Conservation (phyloP, 2,797 vertebrate species). For the Liparis tanakae region DNA sequence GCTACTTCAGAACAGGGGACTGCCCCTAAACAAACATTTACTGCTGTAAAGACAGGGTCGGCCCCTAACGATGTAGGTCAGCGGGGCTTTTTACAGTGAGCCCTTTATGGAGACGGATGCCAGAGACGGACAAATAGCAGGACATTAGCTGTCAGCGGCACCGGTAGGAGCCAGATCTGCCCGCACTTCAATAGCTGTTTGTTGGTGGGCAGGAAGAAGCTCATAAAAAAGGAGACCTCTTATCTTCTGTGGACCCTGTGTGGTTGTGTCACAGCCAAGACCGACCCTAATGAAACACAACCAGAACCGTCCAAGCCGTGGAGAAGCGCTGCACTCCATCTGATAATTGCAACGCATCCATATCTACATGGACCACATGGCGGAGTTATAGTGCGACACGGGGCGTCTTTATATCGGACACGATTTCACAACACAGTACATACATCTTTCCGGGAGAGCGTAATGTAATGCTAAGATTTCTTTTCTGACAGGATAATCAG, state of each 20-base stretch:
- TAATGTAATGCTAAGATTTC: slow-evolving; percentile 60
- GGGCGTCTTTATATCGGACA: slow-evolving; percentile 24
- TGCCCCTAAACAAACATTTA: slow-evolving; percentile 81
- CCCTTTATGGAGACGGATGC: slow-evolving; percentile 83
- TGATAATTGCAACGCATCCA: slow-evolving; percentile 46
- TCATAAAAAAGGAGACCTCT: slow-evolving; percentile 75
- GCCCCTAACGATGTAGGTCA: slow-evolving; percentile 79
- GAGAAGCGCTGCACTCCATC: slow-evolving; percentile 38
- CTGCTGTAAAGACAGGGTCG: slow-evolving; percentile 75
- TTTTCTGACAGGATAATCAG: slow-evolving; percentile 67
- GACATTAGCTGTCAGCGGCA: slow-evolving; percentile 80
- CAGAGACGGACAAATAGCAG: slow-evolving; percentile 82
- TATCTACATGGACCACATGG: slow-evolving; percentile 33
- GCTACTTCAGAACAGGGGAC: slow-evolving; percentile 69
- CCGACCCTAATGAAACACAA: slow-evolving; percentile 51
- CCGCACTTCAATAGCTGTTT: slow-evolving; percentile 75
- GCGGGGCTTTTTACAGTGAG: slow-evolving; percentile 72
- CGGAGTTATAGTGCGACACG: slow-evolving; percentile 11
- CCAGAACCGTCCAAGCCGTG: slow-evolving; percentile 29
- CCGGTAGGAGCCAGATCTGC: slow-evolving; percentile 78
- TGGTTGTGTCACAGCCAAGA: slow-evolving; percentile 64
- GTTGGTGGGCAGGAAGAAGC: slow-evolving; percentile 74
- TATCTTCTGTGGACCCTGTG: slow-evolving; percentile 58
- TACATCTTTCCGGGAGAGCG: slow-evolving; percentile 44
- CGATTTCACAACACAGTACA: slow-evolving; percentile 69